phyloP scores from a whole-genome alignment of 2,113 vertebrate species.

The Elaphurus davidianus region DNA sequence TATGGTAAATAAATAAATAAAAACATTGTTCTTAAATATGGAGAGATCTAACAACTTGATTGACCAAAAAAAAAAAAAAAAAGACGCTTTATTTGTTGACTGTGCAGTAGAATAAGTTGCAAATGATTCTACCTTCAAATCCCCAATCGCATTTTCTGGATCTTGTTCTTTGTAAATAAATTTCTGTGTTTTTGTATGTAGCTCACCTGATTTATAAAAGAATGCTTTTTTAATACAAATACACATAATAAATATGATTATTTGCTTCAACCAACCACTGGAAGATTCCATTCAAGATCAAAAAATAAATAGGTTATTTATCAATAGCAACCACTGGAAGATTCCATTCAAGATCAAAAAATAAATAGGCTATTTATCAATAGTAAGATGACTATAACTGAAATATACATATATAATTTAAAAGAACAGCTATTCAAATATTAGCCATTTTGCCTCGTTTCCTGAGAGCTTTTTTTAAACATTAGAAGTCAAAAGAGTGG shows the following conservation, averaged over 20 bases:
- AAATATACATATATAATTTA: slow-evolving; percentile 44
- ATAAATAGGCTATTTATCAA: slow-evolving; percentile 58
- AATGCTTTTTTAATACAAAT: slow-evolving; percentile 45
- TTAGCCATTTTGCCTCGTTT: slow-evolving; percentile 65
- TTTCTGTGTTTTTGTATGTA: slow-evolving; percentile 23
- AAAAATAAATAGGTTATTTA: slow-evolving; percentile 56
- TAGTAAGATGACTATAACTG: slow-evolving; percentile 62
- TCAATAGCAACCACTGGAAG: slow-evolving; percentile 55
- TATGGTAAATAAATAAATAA: neutral
- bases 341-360: slow-evolving; percentile 69
- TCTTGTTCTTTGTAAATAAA: slow-evolving; percentile 37
- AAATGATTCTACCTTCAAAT: neutral
- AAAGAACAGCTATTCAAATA: slow-evolving; percentile 28
- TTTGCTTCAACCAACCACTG: slow-evolving; percentile 47
- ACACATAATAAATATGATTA: slow-evolving; percentile 57
- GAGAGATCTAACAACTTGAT: neutral
- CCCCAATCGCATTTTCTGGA: neutral
- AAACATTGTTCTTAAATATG: neutral
- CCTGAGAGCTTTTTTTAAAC: slow-evolving; percentile 62
- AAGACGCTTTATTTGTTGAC: neutral
- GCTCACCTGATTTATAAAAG: slow-evolving; percentile 58
- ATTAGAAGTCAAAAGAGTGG: slow-evolving; percentile 66
- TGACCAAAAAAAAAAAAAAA: neutral
- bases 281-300: slow-evolving; percentile 66
- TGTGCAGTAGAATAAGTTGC: neutral